Percentiles rank a stretch among this genome's conserved stretches.
These are phyloP conservation scores for Oceanodroma leucorhoa DNA, from an alignment of 2,797 vertebrate species.

Conservation along the genomic window DNA sequence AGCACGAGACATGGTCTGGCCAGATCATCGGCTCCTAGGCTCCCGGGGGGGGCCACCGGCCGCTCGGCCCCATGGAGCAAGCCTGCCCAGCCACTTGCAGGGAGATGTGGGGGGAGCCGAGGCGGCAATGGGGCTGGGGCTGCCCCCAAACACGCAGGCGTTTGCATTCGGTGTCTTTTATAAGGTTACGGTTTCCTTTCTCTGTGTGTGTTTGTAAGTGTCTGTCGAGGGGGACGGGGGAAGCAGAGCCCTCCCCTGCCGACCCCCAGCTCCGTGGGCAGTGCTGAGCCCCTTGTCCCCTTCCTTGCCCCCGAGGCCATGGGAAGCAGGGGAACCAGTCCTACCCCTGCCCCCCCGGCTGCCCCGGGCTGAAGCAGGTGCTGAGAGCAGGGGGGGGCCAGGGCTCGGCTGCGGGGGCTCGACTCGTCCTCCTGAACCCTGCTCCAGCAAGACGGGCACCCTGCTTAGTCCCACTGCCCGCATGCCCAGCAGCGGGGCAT, in stretches of 20 bases:
- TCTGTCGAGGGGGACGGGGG: neutral
- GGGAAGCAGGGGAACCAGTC: neutral
- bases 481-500: neutral
- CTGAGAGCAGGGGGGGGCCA: neutral
- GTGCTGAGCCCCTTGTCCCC: neutral
- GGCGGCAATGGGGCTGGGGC: neutral
- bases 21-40: slow-evolving; percentile 93
- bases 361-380: neutral
- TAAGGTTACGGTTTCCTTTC: slow-evolving; percentile 60
- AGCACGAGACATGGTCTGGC: slow-evolving; percentile 98
- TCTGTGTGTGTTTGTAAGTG: slow-evolving; percentile 58
- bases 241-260: neutral
- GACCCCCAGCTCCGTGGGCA: neutral
- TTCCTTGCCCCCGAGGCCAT: neutral
- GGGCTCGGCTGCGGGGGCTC: neutral
- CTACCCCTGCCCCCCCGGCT: neutral
- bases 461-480: neutral
- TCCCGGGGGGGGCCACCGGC: neutral
- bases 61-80: neutral
- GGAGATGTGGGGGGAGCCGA: neutral
- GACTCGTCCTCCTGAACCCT: neutral
- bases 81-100: neutral
- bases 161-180: slow-evolving; percentile 64
- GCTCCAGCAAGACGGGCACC: neutral
- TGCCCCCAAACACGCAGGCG: slow-evolving; percentile 18